Evolutionary conservation across 2,113 vertebrate species (phyloP).

Genomic region (Rhabdomys dilectus): DNA sequence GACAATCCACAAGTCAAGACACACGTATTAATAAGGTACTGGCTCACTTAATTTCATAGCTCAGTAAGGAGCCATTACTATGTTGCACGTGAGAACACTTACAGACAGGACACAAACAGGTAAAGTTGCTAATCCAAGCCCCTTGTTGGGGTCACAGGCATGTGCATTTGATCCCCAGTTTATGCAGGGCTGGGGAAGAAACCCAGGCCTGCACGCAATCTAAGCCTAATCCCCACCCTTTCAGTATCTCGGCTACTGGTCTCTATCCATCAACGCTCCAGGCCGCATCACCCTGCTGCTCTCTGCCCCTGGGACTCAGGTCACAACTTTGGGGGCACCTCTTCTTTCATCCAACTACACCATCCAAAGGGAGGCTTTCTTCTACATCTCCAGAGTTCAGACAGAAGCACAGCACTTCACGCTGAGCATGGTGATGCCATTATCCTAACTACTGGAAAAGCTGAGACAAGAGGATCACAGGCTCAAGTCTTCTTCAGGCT

Average conservation of each 20-base stretch:
- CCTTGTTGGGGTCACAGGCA: background rate
- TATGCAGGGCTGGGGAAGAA: background rate
- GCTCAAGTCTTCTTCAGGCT: background rate
- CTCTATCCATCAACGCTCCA: background rate
- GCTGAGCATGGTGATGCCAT: background rate
- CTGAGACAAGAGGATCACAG: background rate
- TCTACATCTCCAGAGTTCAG: background rate
- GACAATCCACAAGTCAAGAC: fast-evolving
- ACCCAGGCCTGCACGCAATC: background rate
- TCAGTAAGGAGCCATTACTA: background rate
- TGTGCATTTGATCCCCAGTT: background rate
- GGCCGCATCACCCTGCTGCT: background rate
- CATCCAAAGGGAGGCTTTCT: background rate
- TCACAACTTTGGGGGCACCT: background rate
- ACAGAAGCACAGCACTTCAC: background rate
- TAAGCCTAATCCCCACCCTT: background rate
- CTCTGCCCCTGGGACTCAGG: fast-evolving
- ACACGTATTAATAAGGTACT: fast-evolving
- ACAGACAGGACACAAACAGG: background rate
- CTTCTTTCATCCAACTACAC: background rate
- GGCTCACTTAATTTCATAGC: background rate
- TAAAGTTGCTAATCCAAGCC: background rate
- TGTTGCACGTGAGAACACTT: background rate
- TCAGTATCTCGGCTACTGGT: fast-evolving
- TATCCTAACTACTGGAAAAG: background rate